These are phyloP conservation scores for Rhinichthys osculus DNA, from an alignment of 2,797 vertebrate genomes.

Conservation along the genomic window DNA sequence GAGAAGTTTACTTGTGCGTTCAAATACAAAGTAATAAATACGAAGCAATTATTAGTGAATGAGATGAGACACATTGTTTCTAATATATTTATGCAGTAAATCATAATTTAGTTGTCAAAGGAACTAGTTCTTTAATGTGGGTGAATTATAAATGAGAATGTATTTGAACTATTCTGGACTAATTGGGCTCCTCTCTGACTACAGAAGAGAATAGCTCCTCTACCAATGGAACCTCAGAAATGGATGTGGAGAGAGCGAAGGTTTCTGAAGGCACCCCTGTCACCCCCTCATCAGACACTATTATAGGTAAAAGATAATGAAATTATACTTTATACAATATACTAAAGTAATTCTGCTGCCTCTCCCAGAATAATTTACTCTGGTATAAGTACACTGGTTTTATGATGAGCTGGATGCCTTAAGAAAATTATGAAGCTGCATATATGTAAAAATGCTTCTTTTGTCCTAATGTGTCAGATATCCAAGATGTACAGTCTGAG, in stretches of 20 bases:
- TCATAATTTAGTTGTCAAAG: background rate
- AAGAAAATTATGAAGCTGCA: background rate
- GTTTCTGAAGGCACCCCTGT: constrained; percentile 9
- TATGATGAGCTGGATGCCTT: background rate
- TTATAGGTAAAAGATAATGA: constrained; percentile 26
- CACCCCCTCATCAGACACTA: constrained; percentile 27
- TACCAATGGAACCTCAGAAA: constrained; percentile 17
- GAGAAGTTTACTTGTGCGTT: background rate
- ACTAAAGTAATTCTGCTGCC: background rate
- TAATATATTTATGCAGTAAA: background rate
- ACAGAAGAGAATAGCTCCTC: constrained; percentile 40
- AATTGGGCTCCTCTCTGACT: background rate
- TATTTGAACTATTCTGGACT: background rate
- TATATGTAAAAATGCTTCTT: background rate
- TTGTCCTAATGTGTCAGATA: constrained; percentile 33
- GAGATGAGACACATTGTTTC: background rate
- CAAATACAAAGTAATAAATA: background rate
- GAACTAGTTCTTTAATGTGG: background rate
- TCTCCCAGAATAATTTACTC: background rate
- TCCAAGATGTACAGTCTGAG: constrained; percentile 33
- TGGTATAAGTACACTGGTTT: background rate
- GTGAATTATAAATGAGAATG: background rate
- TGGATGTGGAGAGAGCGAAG: constrained; percentile 21
- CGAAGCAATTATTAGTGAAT: background rate
- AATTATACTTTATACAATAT: background rate